Base-by-base conservation (phyloP, 2,797 vertebrate species). In the Danio kyathit region DNA sequence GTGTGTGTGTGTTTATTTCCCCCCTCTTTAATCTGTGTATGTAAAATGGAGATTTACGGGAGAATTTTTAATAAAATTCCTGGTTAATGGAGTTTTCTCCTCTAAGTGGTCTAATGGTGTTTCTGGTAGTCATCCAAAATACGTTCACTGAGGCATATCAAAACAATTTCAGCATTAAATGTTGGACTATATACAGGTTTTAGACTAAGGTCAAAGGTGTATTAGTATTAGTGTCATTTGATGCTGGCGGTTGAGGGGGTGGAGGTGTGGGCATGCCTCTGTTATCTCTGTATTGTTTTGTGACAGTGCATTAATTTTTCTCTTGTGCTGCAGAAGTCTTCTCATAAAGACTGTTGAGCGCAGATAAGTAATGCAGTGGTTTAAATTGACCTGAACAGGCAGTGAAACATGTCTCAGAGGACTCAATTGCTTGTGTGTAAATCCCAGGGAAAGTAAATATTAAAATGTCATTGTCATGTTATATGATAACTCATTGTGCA, bases 61-160 rank as follows among this genome's bases (percentile, higher is more conserved):
- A 67, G 80, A 14, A 78, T 83, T 79, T 89, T 82, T 83, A 90
- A 91, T 86, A 85, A 89, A 91, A 92, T 84, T 86, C 76, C 82
- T 66, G 81, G 84, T 90, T 90, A 90, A 92, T 92, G 88, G 89
- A 88, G 92, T 91, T 90, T 85, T 89, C 63, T 80, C 40, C 56
- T 89, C 88, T 90, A 93, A 93, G 90, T 84, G 86, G 87, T 75
- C 87, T 93, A 94, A 92, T 93, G 90, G 90, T 88, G 84, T 93
- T 94, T 88, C 94, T 94, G 92, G 93, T 92, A 87, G 82, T 73
- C 63, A 65, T 93, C 92, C 92, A 93, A 92, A 90, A 70, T 88
- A 41, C 87, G 86, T 87, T 91, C 65, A 66, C 83, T 77, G 83
- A 87, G 81, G 85, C 88, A 88, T 89, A 81, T 83, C 80, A 81